Evolutionary conservation across 1,140 invertebrate genomes (phyloP), one percentile per base, ranked within the genome.

Genomic region (Drosophila burlai): DNA sequence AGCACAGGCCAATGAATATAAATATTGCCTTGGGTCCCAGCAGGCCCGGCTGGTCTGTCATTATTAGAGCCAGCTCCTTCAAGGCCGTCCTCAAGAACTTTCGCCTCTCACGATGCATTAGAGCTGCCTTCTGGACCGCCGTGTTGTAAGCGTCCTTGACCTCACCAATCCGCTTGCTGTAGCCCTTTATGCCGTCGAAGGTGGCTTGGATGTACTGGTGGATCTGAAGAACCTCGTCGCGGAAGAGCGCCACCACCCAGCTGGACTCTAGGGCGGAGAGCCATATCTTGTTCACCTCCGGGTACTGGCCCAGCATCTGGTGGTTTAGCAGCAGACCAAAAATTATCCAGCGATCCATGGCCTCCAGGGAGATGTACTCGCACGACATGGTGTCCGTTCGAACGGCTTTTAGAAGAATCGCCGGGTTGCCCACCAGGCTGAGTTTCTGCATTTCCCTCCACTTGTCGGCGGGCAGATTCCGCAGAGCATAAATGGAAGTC

Each of bases 21-120:
- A 99, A 96, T 38, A 99, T 94, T n/a, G 98, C 97, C 93, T 99
- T 99, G 10, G 98, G 98, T 2, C 99, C 99, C 16, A 99, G 93
- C 10, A 99, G 94, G 8, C 99, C 99, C 18, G 99, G 99, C 92
- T 99, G 98, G 94, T 99, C 99, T 15, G 98, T 98, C 79, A 99
- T 95, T 71, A 99, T 98, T 9, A 99, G 94, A 13, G 97, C 97
- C 67, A 99, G 93, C 94, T 99, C 99, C 93, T 99, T 98, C 3
- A 99, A 93, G 2, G 98, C 98, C 5, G 98, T 98, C 68, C 99
- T 95, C 57, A 99, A 94, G 94, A 99, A 99, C 94, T 99, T 99
- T 77, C 99, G 94, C 71, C 98, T 94, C 91, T 99, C 99, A 86
- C 98, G 95, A 92, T 99, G 98, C 87, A 97, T 96, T 43, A 97